These are phyloP conservation scores for Rhopalosiphum padi DNA, from an alignment of 1,140 invertebrate genomes.

Conservation along the genomic window DNA sequence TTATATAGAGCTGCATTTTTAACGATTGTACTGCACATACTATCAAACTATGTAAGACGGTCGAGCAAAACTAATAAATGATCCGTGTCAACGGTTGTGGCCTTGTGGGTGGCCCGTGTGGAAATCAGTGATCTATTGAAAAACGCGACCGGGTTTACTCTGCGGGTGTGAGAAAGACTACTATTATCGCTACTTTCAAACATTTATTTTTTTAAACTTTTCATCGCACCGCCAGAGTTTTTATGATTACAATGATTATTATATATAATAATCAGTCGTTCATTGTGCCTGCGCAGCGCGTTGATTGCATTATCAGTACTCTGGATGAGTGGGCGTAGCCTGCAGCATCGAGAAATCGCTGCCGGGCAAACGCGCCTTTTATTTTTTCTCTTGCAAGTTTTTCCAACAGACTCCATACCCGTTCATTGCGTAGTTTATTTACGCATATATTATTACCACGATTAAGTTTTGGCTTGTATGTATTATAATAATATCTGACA, in stretches of 20 bases:
- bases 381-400: not conserved
- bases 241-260: constrained; percentile 9
- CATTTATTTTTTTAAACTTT: not conserved
- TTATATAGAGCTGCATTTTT: no score
- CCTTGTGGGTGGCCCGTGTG: not conserved
- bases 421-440: not conserved
- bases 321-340: no score
- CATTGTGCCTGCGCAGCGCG: not conserved
- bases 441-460: not conserved
- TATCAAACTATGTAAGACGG: not conserved
- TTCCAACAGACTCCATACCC: not conserved
- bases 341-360: not conserved
- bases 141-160: not conserved
- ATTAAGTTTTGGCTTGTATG: no score
- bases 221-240: not conserved
- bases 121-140: not conserved
- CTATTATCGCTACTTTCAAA: not conserved
- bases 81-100: not conserved
- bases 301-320: not conserved
- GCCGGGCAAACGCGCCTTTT: not conserved
- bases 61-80: not conserved
- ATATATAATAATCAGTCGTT: not conserved
- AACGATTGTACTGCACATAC: no score
- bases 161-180: not conserved
- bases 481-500: not conserved